Evolutionary conservation across 2,113 vertebrate genomes (phyloP), one percentile per base, ranked within the genome.

Genomic region (Naja naja): DNA sequence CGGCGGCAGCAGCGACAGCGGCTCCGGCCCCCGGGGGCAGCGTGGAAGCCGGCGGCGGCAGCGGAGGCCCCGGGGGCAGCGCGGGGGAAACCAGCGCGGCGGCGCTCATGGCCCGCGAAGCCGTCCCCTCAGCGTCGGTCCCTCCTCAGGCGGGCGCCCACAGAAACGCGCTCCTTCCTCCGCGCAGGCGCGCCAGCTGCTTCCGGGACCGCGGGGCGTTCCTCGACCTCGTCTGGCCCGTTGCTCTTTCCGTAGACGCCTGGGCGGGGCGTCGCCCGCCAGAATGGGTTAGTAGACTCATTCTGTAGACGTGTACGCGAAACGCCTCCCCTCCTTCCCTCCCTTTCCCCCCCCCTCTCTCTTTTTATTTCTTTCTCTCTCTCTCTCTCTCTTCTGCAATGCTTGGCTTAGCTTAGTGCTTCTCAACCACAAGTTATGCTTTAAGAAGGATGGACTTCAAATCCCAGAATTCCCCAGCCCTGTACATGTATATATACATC

Each of bases 71-170:
- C 39, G 96, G 90, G 3, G 95, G 96, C 34, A 95, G 95, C 7
- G 97, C 97, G 14, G 97, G 97, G 6, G 98, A 98, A 86, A 99
- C 89, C 94, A 99, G 96, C 86, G 97, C 96, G 89, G 98, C 98
- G 27, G 98, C 98, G 93, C 98, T 98, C 99, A 99, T 99, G 94
- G 92, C 95, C 94, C 91, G 91, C 47, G 93, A 39, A n/a, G 30
- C 30, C 16, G 34, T 22, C 18, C 54, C 20, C 5, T 56, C 55
- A 39, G 14, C 64, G 43, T 11, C 30, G 12, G 1, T 64, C 60
- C 10, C n/a, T 49, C 86, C 47, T 20, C 25, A 55, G 34, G 30
- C 34, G 20, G 25, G 43, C 49, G 23, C 53, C 39, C 54, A 3
- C 14, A 27, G 39, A 0, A 54, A 2, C 47, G 43, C 54, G 20